These are phyloP conservation scores for Lepidostoma basale DNA, from an alignment of 1,140 invertebrate species.

Conservation along the genomic window DNA sequence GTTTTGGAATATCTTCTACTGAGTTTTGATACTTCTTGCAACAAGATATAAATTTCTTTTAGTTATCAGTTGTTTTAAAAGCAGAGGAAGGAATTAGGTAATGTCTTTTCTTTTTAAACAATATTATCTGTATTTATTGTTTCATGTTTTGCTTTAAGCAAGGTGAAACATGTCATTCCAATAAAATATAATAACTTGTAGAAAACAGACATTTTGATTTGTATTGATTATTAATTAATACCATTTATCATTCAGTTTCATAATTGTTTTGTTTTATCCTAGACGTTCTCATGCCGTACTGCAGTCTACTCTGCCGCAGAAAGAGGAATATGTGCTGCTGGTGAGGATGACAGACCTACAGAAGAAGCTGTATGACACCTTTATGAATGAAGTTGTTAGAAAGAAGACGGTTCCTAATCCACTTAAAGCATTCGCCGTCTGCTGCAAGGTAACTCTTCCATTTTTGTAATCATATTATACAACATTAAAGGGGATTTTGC, in stretches of 20 bases:
- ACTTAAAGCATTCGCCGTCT: slow-evolving; percentile 96
- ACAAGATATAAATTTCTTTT: too few species aligned
- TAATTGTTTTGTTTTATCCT: slow-evolving; percentile 9
- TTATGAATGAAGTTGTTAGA: slow-evolving; percentile 90
- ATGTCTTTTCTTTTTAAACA: background rate
- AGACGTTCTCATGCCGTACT: slow-evolving; percentile 88
- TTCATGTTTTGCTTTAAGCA: background rate
- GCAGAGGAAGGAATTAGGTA: too few species aligned
- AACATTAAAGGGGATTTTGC: background rate
- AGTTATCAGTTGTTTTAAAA: too few species aligned
- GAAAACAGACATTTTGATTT: background rate
- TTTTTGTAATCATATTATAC: too few species aligned
- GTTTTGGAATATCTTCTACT: too few species aligned
- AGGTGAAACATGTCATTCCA: background rate
- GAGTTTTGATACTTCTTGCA: too few species aligned
- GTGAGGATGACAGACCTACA: slow-evolving; percentile 88
- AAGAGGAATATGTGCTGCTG: slow-evolving; percentile 90
- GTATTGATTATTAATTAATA: too few species aligned
- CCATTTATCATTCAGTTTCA: too few species aligned
- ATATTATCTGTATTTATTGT: background rate
- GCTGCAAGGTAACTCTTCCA: slow-evolving; percentile 79
- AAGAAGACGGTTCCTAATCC: slow-evolving; percentile 91
- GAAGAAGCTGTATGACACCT: slow-evolving; percentile 84
- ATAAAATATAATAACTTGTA: background rate
- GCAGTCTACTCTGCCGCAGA: slow-evolving; percentile 83